These are phyloP conservation scores for Ovis aries DNA, from an alignment of 2,113 vertebrate species.

Conservation along the genomic window DNA sequence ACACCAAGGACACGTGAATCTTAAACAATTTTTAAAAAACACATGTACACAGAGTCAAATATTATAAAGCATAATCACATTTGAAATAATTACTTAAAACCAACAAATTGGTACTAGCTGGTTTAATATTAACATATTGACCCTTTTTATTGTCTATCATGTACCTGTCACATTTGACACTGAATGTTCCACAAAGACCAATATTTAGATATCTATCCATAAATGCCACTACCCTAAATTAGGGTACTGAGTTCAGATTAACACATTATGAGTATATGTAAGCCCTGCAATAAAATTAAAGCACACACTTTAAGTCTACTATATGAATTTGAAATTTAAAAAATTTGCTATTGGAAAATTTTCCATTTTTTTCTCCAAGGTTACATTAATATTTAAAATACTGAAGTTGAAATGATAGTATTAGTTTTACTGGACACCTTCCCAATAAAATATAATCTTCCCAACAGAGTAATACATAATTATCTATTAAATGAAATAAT, in stretches of 20 bases:
- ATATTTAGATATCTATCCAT: background rate
- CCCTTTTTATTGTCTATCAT: background rate
- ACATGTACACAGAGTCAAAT: background rate
- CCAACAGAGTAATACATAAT: background rate
- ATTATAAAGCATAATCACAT: background rate
- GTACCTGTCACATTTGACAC: background rate
- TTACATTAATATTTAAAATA: background rate
- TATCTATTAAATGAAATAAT: background rate
- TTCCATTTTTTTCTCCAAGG: background rate
- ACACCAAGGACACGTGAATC: background rate
- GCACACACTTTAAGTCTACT: background rate
- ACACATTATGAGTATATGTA: background rate
- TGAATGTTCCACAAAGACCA: background rate
- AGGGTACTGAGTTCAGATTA: background rate
- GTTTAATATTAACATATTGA: background rate
- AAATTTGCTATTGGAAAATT: background rate
- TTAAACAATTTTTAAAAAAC: background rate
- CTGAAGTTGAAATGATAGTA: background rate
- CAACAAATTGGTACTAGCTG: background rate
- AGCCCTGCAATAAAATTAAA: background rate
- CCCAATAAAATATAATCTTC: background rate
- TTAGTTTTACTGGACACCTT: background rate
- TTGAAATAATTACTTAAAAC: slow-evolving; percentile 5
- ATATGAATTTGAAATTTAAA: background rate
- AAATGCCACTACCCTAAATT: background rate